Conservation (phyloP, 1,140 invertebrate species). For the Battus philenor region DNA sequence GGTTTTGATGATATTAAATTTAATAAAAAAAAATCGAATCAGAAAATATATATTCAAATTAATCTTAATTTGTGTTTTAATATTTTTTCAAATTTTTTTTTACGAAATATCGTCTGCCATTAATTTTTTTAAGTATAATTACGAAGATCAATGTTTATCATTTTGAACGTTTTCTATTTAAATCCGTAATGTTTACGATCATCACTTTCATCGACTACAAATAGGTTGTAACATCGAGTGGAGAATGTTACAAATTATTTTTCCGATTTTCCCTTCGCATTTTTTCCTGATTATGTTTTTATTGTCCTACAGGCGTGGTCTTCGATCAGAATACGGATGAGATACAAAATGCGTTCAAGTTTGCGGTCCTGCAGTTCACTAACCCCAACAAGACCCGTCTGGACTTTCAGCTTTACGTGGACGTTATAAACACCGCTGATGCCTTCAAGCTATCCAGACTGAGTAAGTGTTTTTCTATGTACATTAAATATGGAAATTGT, state of each 20-base stretch:
- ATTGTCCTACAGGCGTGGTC: conserved; percentile 80
- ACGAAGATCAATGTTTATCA: too few species aligned
- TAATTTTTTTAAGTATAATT: too few species aligned
- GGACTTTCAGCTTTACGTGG: conserved; percentile 90
- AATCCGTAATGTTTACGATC: conserved; percentile 15
- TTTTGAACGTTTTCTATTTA: conserved; percentile 7
- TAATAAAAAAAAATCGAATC: too few species aligned
- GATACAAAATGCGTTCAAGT: conserved; percentile 91
- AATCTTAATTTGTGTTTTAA: too few species aligned
- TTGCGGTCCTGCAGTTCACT: conserved; percentile 88
- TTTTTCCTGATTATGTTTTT: conserved; percentile 1
- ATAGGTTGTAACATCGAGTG: conserved; percentile 15
- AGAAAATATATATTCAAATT: too few species aligned
- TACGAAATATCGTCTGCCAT: too few species aligned
- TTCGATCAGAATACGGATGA: conserved; percentile 91
- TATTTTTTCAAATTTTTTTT: too few species aligned
- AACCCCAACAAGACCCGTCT: conserved; percentile 83
- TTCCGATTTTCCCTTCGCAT: conserved; percentile 4
- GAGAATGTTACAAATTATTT: conserved; percentile 15
- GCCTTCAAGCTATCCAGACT: conserved; percentile 92
- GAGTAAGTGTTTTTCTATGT: conserved; percentile 81
- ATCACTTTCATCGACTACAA: conserved; percentile 15
- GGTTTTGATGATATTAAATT: too few species aligned
- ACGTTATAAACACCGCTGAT: conserved; percentile 94
- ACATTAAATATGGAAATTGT: neutral